A percentile compares a stretch with the other conserved stretches of the same genome.
Evolutionary conservation across 1,140 invertebrate genomes (phyloP).

Genomic region (Zaprionus tsacasi): DNA sequence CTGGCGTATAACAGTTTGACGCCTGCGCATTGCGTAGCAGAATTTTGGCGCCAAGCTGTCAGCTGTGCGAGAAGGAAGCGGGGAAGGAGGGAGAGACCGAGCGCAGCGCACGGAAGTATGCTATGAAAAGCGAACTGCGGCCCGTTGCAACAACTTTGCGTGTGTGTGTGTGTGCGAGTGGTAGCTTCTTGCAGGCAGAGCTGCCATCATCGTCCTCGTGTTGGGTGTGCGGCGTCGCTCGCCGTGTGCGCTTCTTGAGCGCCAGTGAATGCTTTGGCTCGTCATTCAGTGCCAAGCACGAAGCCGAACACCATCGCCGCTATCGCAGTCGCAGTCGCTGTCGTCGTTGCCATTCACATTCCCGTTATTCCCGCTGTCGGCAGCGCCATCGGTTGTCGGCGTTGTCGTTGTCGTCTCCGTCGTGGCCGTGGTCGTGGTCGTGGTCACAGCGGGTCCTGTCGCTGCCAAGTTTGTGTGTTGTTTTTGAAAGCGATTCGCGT

Average conservation of each 20-base stretch:
- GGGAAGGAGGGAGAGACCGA: constrained; percentile 34
- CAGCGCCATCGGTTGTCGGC: constrained; percentile 19
- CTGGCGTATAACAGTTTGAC: constrained; percentile 48
- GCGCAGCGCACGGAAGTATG: constrained; percentile 53
- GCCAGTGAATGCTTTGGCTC: constrained; percentile 48
- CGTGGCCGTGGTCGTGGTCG: constrained; percentile 26
- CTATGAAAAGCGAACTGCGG: constrained; percentile 36
- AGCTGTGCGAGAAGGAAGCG: constrained; percentile 50
- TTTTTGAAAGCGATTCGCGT: constrained; percentile 46
- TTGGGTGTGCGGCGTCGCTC: constrained; percentile 33
- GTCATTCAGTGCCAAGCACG: constrained; percentile 63
- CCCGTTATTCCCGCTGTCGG: constrained; percentile 32
- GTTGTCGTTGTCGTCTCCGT: constrained; percentile 19
- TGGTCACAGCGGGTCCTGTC: constrained; percentile 52
- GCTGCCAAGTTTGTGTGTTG: constrained; percentile 43
- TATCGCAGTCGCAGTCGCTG: constrained; percentile 20
- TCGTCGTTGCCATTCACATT: constrained; percentile 36
- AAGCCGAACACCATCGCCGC: constrained; percentile 54
- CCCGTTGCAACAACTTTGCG: constrained; percentile 49
- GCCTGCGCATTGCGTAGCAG: constrained; percentile 43
- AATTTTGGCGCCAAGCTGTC: constrained; percentile 71
- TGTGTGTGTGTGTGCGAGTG: constrained; percentile 48
- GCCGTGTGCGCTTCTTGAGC: constrained; percentile 45
- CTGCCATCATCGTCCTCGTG: constrained; percentile 82
- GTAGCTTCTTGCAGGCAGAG: constrained; percentile 73